phyloP scores from a whole-genome alignment of 2,113 vertebrate genomes.

The Pseudorhombus dupliciocellatus region DNA sequence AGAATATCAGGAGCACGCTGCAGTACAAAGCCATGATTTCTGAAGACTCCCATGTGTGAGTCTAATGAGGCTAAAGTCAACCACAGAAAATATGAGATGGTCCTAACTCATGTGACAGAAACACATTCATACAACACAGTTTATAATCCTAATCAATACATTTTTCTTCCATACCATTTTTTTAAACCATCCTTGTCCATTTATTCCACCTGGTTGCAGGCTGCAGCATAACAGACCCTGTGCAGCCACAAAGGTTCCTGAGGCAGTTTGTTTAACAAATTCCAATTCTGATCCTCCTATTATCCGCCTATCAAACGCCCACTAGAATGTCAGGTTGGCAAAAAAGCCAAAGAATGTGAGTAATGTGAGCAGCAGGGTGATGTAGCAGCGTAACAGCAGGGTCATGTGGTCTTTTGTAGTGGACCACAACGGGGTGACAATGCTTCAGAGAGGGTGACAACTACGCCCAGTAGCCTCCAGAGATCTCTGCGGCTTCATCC shows the following conservation, averaged over 20 bases:
- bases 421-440: conserved; percentile 35
- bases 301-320: conserved; percentile 49
- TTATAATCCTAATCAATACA: too few relatives aligned
- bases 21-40: conserved; percentile 4
- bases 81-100: too few relatives aligned
- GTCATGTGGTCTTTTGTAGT: conserved; percentile 43
- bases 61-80: too few relatives aligned
- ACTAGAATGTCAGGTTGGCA: conserved; percentile 59
- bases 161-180: neutral
- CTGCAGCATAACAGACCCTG: conserved; percentile 23
- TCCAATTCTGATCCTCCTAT: conserved; percentile 72
- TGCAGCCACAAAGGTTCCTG: conserved; percentile 45
- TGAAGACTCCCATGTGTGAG: neutral
- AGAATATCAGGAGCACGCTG: conserved; percentile 1
- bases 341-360: conserved; percentile 64
- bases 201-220: conserved; percentile 28
- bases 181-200: neutral
- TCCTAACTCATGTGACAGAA: too few relatives aligned
- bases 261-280: conserved; percentile 69
- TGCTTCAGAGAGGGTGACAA: neutral
- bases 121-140: too few relatives aligned
- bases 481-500: conserved; percentile 22
- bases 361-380: conserved; percentile 30
- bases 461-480: neutral
- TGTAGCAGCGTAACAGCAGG: conserved; percentile 1